Evolutionary conservation across 2,113 vertebrate genomes (phyloP).

Genomic region (Irena cyanogastra): DNA sequence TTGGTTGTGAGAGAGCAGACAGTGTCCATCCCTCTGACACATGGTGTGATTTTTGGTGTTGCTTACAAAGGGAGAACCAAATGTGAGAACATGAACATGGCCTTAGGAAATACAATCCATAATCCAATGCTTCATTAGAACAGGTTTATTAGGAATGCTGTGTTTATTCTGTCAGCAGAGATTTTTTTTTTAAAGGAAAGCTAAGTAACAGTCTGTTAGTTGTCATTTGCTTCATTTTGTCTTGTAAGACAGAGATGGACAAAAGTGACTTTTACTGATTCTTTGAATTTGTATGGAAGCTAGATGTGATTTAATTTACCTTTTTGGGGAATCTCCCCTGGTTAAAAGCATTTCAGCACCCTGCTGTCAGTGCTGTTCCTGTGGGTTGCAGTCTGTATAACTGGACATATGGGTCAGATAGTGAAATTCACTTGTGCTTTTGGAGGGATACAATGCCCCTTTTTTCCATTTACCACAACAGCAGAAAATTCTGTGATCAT

Average conservation of each 20-base stretch:
- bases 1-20: background rate
- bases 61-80: background rate
- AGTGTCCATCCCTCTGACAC: background rate
- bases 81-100: background rate
- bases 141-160: background rate
- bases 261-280: background rate
- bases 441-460: background rate
- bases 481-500: background rate
- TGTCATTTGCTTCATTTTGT: background rate
- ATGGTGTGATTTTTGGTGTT: background rate
- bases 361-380: background rate
- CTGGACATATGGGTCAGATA: background rate
- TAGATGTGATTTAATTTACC: background rate
- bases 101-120: background rate
- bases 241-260: background rate
- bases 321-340: background rate
- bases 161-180: background rate
- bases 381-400: background rate
- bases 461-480: background rate
- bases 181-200: background rate
- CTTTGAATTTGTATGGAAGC: background rate
- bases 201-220: background rate
- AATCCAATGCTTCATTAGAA: background rate
- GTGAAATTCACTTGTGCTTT: background rate
- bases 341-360: background rate